phyloP scores from a whole-genome alignment of 2,888 invertebrate genomes.

The Hetaerina titia region DNA sequence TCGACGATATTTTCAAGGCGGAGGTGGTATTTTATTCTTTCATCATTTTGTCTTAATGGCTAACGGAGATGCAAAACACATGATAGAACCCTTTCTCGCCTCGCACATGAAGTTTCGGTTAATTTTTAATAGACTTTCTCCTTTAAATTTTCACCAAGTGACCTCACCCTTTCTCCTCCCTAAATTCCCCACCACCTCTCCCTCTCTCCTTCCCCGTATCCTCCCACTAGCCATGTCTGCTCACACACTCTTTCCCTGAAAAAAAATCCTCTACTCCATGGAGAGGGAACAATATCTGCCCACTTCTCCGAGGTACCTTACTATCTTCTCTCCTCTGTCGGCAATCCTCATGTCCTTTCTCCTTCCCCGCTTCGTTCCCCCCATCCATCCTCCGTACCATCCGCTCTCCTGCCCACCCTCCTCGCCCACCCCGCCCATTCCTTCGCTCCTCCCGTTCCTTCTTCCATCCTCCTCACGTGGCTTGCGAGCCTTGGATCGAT shows the following conservation, averaged over 20 bases:
- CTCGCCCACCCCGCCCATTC: slow-evolving; percentile 33
- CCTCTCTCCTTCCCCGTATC: background rate
- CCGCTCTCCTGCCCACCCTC: background rate
- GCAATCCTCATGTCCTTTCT: slow-evolving; percentile 19
- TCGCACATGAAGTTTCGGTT: background rate
- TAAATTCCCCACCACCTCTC: background rate
- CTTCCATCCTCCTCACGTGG: slow-evolving; percentile 50
- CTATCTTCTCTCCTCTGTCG: background rate
- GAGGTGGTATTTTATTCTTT: background rate
- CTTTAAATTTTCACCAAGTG: slow-evolving; percentile 65
- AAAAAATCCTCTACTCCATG: background rate
- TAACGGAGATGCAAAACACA: background rate
- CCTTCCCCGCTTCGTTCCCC: background rate
- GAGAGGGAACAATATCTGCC: slow-evolving; percentile 54
- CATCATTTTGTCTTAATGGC: background rate
- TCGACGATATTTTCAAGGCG: background rate
- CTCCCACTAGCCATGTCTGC: slow-evolving; percentile 36
- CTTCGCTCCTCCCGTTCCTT: background rate
- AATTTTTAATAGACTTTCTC: slow-evolving; percentile 50
- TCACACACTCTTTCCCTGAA: slow-evolving; percentile 3
- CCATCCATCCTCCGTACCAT: background rate
- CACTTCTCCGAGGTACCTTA: slow-evolving; percentile 53
- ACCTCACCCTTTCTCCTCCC: slow-evolving; percentile 41
- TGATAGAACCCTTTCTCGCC: background rate
- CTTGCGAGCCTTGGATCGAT: slow-evolving; percentile 41